Conservation (phyloP, 2,888 invertebrate genomes). For the Eilema sororculum region DNA sequence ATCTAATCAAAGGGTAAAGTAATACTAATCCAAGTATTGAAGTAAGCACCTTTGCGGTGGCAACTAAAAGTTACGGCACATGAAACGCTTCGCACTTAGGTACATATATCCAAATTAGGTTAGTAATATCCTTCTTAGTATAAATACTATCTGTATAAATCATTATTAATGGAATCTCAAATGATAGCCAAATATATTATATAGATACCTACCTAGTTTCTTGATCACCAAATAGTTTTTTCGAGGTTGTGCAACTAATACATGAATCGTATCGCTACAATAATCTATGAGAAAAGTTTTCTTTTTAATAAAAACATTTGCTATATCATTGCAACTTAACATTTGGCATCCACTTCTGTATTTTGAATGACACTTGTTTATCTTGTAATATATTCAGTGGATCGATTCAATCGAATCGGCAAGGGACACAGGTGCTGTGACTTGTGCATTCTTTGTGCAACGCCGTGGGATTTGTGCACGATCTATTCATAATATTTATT, state of each 20-base stretch:
- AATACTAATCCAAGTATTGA: no score
- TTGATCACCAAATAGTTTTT: no score
- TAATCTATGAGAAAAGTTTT: not conserved
- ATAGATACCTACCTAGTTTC: no score
- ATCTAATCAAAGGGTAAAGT: no score
- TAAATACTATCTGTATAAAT: no score
- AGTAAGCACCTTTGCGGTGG: no score
- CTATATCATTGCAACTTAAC: not conserved
- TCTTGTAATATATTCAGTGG: slow-evolving; percentile 39
- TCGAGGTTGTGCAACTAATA: not conserved
- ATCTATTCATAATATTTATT: slow-evolving; percentile 54
- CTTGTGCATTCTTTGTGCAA: slow-evolving; percentile 77
- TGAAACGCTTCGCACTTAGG: no score
- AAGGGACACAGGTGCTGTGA: slow-evolving; percentile 76
- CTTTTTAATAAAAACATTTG: not conserved
- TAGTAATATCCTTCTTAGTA: not conserved
- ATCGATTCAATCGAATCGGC: slow-evolving; percentile 42
- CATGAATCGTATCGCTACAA: not conserved
- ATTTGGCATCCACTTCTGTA: slow-evolving; percentile 22
- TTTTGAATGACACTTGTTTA: slow-evolving; percentile 44
- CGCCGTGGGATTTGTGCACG: slow-evolving; percentile 57
- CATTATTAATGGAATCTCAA: no score
- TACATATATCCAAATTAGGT: not conserved
- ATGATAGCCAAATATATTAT: no score
- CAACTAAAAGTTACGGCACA: no score